Percentiles rank a stretch among this genome's conserved stretches.
Evolutionary conservation across 2,113 vertebrate genomes (phyloP).

Genomic region (Calypte anna): DNA sequence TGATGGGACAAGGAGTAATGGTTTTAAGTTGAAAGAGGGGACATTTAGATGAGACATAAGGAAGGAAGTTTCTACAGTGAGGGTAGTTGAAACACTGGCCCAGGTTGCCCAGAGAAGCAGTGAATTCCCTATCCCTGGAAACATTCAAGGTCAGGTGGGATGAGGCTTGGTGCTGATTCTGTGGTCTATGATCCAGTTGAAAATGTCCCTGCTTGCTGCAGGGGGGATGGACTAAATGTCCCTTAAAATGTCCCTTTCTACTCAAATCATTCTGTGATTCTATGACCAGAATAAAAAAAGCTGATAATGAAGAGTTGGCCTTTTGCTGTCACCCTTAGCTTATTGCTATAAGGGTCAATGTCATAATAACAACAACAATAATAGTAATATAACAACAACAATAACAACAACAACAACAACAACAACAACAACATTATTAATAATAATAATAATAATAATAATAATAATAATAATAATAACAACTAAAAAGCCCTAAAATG

Average conservation of each 20-base stretch:
- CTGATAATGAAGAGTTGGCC: background rate
- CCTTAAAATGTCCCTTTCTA: background rate
- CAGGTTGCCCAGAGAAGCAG: background rate
- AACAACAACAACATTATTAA: too few species aligned
- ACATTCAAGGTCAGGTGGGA: background rate
- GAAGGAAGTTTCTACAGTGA: rapidly evolving
- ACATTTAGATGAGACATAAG: background rate
- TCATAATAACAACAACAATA: background rate
- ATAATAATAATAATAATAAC: too few species aligned
- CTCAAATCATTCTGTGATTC: background rate
- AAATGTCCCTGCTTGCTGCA: rapidly evolving
- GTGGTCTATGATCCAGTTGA: too few species aligned
- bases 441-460: too few species aligned
- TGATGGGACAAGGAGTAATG: rapidly evolving
- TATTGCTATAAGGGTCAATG: background rate
- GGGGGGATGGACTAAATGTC: background rate
- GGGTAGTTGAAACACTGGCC: background rate
- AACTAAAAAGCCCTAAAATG: background rate
- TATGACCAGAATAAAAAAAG: too few species aligned
- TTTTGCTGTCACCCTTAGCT: background rate
- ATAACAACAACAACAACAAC: too few species aligned
- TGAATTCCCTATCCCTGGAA: background rate
- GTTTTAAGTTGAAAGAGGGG: background rate
- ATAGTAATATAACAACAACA: too few species aligned
- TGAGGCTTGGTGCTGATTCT: background rate